phyloP scores from a whole-genome alignment of 1,140 invertebrate genomes.

The Arion vulgaris region DNA sequence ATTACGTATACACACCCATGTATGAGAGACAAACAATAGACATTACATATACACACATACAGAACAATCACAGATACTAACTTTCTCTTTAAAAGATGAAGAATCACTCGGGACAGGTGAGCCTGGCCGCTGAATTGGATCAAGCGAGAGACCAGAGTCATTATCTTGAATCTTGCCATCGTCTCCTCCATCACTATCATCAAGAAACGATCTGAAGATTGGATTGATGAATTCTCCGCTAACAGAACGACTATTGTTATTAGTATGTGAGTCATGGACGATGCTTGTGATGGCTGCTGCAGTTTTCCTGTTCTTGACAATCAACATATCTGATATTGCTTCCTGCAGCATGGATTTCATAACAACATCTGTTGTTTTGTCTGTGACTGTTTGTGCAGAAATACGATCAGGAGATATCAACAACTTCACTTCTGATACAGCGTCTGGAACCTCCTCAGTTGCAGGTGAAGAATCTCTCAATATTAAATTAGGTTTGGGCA shows the following conservation, averaged over 20 bases:
- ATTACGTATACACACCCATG: no score
- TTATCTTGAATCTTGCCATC: conserved; percentile 40
- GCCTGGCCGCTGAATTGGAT: conserved; percentile 54
- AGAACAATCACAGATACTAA: no score
- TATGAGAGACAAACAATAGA: no score
- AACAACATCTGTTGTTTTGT: conserved; percentile 41
- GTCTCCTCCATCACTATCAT: conserved; percentile 13
- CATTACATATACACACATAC: no score
- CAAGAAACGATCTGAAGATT: neutral
- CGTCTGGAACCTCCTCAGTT: neutral
- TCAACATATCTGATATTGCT: conserved; percentile 64
- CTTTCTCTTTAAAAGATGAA: neutral
- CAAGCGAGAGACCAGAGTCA: conserved; percentile 36
- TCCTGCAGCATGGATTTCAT: conserved; percentile 61
- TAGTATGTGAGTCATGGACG: neutral
- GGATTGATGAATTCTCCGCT: neutral
- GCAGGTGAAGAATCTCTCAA: neutral
- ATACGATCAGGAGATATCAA: no score
- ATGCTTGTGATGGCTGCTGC: neutral
- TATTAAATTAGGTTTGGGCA: conserved; percentile 17
- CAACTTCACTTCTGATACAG: neutral
- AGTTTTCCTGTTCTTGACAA: conserved; percentile 46
- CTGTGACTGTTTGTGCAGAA: conserved; percentile 2
- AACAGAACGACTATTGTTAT: neutral
- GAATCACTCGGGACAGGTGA: conserved; percentile 57